Conservation (phyloP, 2,113 vertebrate species). For the Perca fluviatilis region DNA sequence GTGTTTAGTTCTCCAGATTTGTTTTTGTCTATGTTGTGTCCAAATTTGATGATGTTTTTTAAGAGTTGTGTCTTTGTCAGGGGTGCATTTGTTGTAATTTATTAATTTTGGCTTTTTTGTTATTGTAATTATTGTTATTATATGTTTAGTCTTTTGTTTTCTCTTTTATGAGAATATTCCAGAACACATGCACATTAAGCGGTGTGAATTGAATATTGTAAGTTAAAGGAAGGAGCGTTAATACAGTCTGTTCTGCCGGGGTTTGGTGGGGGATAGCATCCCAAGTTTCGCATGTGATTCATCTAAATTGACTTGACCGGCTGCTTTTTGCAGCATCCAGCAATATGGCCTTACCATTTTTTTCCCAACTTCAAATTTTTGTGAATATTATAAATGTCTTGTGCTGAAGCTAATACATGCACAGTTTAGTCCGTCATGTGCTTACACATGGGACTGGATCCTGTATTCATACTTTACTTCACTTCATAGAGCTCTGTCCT, state of each 20-base stretch:
- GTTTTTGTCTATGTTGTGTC: slow-evolving; percentile 57
- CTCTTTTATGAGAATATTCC: slow-evolving; percentile 67
- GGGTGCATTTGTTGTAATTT: slow-evolving; percentile 80
- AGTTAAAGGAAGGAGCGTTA: slow-evolving; percentile 44
- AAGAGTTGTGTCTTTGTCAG: slow-evolving; percentile 65
- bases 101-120: slow-evolving; percentile 77
- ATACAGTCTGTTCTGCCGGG: slow-evolving; percentile 31
- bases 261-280: slow-evolving; percentile 6
- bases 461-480: slow-evolving; percentile 6
- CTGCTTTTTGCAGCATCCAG: slow-evolving; percentile 61
- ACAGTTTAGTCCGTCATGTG: slow-evolving; percentile 17
- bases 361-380: slow-evolving; percentile 20
- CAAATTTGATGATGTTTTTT: slow-evolving; percentile 60
- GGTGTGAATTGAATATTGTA: slow-evolving; percentile 41
- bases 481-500: slow-evolving; percentile 13
- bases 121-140: slow-evolving; percentile 67
- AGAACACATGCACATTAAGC: slow-evolving; percentile 57
- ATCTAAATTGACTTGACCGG: slow-evolving; percentile 68
- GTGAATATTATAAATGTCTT: slow-evolving; percentile 31
- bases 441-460: not conserved
- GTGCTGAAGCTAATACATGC: slow-evolving; percentile 11
- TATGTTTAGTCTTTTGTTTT: slow-evolving; percentile 58
- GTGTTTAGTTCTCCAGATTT: slow-evolving; percentile 52
- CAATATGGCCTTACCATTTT: slow-evolving; percentile 68
- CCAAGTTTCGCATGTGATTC: slow-evolving; percentile 57